Evolutionary conservation across 2,113 vertebrate species (phyloP).

Genomic region (Pangasianodon hypophthalmus): DNA sequence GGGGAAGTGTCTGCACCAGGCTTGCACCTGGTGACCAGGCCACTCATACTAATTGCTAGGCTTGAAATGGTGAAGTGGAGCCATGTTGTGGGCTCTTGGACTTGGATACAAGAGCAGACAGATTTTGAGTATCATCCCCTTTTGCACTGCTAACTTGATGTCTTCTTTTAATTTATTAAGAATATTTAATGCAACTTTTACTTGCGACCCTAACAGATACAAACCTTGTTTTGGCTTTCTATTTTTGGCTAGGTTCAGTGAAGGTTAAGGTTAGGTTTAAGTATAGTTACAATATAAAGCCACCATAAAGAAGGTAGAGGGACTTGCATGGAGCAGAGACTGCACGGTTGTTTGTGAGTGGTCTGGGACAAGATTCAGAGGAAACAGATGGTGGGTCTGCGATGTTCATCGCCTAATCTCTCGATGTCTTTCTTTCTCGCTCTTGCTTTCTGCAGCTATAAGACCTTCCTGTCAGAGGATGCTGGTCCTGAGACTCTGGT

Average conservation of each 20-base stretch:
- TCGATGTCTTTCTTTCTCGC: not conserved
- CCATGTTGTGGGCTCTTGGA: not conserved
- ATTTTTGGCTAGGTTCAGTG: not conserved
- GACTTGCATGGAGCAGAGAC: slow-evolving; percentile 9
- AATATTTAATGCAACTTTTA: not conserved
- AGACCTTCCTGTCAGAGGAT: slow-evolving; percentile 87
- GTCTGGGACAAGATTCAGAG: slow-evolving; percentile 49
- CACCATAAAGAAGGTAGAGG: not conserved
- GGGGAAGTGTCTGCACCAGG: not conserved
- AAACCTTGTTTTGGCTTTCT: not conserved
- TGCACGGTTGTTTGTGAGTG: slow-evolving; percentile 33
- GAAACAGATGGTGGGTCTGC: slow-evolving; percentile 50
- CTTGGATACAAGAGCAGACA: not conserved
- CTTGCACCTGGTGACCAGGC: not conserved
- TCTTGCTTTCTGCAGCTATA: slow-evolving; percentile 73
- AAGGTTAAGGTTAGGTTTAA: not conserved
- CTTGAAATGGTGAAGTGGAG: not conserved
- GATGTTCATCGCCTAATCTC: slow-evolving; percentile 41
- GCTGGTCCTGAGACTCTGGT: slow-evolving; percentile 86
- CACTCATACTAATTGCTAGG: not conserved
- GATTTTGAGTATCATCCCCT: not conserved
- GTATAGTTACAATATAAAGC: not conserved
- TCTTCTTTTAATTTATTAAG: not conserved
- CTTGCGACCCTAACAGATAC: not conserved
- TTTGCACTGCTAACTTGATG: not conserved